A percentile compares a stretch with the other conserved stretches of the same genome.
Conservation (phyloP, 2,113 vertebrate species). For the Nannobrachium achirus region DNA sequence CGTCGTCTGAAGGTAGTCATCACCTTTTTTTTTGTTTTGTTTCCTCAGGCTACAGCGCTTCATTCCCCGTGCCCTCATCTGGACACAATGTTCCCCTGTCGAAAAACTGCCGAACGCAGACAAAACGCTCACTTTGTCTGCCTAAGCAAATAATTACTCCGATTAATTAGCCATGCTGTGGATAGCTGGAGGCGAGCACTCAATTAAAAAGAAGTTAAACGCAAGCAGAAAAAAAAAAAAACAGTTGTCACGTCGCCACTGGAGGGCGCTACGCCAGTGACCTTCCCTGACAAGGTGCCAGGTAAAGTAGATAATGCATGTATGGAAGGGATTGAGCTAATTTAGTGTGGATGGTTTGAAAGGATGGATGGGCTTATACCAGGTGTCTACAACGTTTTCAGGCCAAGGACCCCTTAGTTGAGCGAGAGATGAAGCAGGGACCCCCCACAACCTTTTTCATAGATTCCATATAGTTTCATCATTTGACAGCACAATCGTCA, state of each 20-base stretch:
- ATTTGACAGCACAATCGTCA: no score
- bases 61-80: constrained; percentile 56
- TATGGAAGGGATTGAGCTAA: constrained; percentile 29
- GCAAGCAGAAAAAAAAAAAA: constrained; percentile 52
- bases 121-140: constrained; percentile 79
- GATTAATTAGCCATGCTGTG: constrained; percentile 81
- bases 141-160: constrained; percentile 84
- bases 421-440: no score
- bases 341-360: no score
- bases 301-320: constrained; percentile 37
- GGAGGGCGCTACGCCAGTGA: constrained; percentile 67
- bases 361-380: no score
- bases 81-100: constrained; percentile 73
- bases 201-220: constrained; percentile 65
- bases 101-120: constrained; percentile 76
- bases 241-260: constrained; percentile 65
- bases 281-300: constrained; percentile 64
- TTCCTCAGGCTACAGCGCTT: constrained; percentile 36
- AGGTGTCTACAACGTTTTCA: no score
- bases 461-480: no score
- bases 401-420: no score
- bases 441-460: no score
- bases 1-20: constrained; percentile 49
- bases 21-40: constrained; percentile 12
- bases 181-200: constrained; percentile 76